Evolutionary conservation across 2,113 vertebrate genomes (phyloP).

Genomic region (Bubalus kerabau): DNA sequence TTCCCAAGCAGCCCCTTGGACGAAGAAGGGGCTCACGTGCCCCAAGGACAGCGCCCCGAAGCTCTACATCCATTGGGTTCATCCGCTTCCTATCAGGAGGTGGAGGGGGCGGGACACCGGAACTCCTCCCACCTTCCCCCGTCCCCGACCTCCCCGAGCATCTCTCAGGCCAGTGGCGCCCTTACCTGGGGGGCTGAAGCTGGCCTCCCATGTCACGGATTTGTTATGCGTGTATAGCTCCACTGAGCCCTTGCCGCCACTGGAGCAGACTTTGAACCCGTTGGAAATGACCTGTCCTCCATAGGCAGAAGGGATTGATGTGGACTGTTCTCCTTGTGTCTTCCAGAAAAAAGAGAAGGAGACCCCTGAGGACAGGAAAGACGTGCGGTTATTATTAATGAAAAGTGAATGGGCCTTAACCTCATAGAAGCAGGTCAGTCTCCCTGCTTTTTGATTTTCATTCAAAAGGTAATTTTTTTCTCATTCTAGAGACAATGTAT

Average conservation of each 20-base stretch:
- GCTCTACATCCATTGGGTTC: background rate
- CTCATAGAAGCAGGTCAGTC: background rate
- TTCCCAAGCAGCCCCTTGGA: background rate
- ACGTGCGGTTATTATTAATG: background rate
- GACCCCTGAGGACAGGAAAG: slow-evolving; percentile 82
- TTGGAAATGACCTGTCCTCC: slow-evolving; percentile 92
- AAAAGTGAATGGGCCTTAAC: background rate
- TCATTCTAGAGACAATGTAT: background rate
- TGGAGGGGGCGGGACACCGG: rapidly evolving
- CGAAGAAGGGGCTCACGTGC: rapidly evolving
- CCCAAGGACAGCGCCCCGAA: rapidly evolving
- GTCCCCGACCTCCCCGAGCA: rapidly evolving
- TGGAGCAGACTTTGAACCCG: slow-evolving; percentile 90
- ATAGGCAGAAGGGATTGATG: slow-evolving; percentile 77
- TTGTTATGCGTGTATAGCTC: slow-evolving; percentile 89
- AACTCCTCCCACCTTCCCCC: background rate
- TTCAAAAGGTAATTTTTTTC: background rate
- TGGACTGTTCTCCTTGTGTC: slow-evolving; percentile 79
- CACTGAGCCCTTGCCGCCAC: slow-evolving; percentile 84
- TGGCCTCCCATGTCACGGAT: slow-evolving; percentile 89
- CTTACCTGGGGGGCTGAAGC: slow-evolving; percentile 90
- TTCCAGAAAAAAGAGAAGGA: slow-evolving; percentile 99
- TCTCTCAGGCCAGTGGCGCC: rapidly evolving
- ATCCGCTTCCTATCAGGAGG: rapidly evolving
- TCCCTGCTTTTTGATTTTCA: background rate